Evolutionary conservation across 2,797 vertebrate genomes (phyloP).

Genomic region (Myripristis murdjan): DNA sequence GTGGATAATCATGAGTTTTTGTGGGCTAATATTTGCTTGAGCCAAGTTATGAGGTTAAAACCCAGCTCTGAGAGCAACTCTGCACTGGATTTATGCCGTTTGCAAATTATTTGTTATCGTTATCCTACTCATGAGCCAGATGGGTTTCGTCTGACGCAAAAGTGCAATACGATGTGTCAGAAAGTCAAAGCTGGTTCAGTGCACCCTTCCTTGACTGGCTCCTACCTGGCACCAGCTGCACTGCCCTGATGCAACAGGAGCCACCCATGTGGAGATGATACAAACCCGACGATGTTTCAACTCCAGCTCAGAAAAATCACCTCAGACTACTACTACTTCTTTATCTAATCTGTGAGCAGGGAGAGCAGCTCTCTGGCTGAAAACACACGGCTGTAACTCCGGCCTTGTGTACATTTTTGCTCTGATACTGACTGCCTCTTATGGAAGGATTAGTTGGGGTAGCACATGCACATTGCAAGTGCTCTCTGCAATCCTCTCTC

Average conservation of each 20-base stretch:
- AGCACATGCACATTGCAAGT: constrained; percentile 2
- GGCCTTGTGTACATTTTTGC: constrained; percentile 13
- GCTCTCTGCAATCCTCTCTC: constrained; percentile 44
- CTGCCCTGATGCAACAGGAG: neutral
- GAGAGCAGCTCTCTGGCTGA: constrained; percentile 41
- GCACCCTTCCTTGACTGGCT: neutral
- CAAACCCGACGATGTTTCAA: no score
- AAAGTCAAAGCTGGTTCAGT: constrained; percentile 37
- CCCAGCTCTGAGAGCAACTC: neutral
- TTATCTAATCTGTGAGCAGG: constrained; percentile 58
- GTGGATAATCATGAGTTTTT: no score
- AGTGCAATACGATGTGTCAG: constrained; percentile 42
- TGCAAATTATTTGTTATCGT: constrained; percentile 19
- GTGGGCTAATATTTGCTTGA: neutral
- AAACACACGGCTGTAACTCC: constrained; percentile 37
- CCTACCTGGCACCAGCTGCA: no score
- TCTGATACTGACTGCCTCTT: constrained; percentile 29
- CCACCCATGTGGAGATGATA: no score
- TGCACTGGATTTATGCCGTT: constrained; percentile 35
- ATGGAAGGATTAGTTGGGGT: constrained; percentile 23
- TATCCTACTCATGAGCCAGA: constrained; percentile 34
- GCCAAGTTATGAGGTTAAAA: neutral
- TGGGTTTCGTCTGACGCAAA: constrained; percentile 23
- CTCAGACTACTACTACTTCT: no score
- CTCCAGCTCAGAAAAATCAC: constrained; percentile 21